These are phyloP conservation scores for Cecidostiba fungosa DNA, from an alignment of 2,888 invertebrate species.

Conservation along the genomic window DNA sequence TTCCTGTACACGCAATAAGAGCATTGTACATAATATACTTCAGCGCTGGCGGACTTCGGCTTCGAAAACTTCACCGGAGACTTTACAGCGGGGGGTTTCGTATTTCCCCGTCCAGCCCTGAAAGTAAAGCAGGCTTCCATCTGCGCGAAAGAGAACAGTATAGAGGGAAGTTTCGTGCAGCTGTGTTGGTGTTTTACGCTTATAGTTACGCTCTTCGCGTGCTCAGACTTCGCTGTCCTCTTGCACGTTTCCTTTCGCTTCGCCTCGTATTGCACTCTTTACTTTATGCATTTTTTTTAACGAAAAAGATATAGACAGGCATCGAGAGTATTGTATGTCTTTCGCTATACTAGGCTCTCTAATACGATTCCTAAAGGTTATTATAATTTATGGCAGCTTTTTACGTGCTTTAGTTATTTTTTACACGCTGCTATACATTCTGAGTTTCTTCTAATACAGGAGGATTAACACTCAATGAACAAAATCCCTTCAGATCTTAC, in stretches of 20 bases:
- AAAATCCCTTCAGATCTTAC: constrained; percentile 30
- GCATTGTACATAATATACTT: background rate
- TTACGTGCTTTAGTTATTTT: too few relatives aligned
- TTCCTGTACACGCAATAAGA: too few relatives aligned
- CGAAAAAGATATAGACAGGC: background rate
- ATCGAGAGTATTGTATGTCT: background rate
- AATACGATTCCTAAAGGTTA: too few relatives aligned
- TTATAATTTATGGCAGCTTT: too few relatives aligned
- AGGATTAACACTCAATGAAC: background rate
- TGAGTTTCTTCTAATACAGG: too few relatives aligned
- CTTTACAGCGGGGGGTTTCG: background rate
- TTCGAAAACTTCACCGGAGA: background rate
- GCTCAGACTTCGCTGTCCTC: background rate
- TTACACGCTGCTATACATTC: too few relatives aligned
- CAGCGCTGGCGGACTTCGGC: background rate
- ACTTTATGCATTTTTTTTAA: background rate
- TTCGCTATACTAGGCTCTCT: background rate
- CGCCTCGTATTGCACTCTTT: background rate
- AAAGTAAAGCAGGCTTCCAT: too few relatives aligned
- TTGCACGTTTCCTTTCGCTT: background rate
- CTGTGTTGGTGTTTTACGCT: background rate
- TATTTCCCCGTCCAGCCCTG: constrained; percentile 7
- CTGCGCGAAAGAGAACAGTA: background rate
- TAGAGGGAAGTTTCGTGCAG: constrained; percentile 18
- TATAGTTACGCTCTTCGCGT: background rate